A percentile compares a stretch with the other conserved stretches of the same genome.
phyloP scores from a whole-genome alignment of 92 coral and sea anemone genomes.

The Porites divaricata region DNA sequence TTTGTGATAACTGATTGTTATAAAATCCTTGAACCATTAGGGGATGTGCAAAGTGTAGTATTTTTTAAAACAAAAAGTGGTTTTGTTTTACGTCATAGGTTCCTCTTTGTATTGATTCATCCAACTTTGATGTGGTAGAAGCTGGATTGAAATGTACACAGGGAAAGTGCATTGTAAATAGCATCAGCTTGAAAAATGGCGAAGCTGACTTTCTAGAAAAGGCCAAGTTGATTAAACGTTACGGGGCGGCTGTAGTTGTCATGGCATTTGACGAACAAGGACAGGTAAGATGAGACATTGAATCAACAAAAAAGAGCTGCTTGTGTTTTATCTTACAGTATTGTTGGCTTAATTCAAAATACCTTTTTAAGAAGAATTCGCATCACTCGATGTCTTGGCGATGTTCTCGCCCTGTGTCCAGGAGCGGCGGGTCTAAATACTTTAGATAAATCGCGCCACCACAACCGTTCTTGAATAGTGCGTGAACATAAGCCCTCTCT shows the following conservation, averaged over 20 bases:
- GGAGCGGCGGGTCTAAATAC: too few relatives aligned
- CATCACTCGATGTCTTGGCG: too few relatives aligned
- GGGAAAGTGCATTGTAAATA: constrained; percentile 97
- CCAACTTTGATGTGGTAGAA: constrained; percentile 95
- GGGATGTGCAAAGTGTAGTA: background rate
- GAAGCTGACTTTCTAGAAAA: constrained; percentile 92
- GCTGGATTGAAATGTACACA: constrained; percentile 97
- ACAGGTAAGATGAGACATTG: constrained; percentile 60
- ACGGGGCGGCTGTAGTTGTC: constrained; percentile 94
- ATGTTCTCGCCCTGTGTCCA: too few relatives aligned
- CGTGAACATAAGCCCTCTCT: too few relatives aligned
- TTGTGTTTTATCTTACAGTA: background rate
- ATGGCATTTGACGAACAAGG: constrained; percentile 99
- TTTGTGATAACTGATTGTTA: too few relatives aligned
- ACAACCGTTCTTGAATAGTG: too few relatives aligned
- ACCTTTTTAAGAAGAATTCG: too few relatives aligned
- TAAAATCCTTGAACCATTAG: too few relatives aligned
- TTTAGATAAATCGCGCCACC: too few relatives aligned
- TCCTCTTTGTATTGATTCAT: constrained; percentile 96
- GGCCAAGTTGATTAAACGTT: constrained; percentile 85
- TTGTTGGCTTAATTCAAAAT: background rate
- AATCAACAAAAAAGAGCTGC: background rate
- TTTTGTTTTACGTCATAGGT: constrained; percentile 55
- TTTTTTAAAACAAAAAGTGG: background rate
- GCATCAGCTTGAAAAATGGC: constrained; percentile 97